Conservation (phyloP, 2,888 invertebrate species). For the Dermolepida albohirtum region DNA sequence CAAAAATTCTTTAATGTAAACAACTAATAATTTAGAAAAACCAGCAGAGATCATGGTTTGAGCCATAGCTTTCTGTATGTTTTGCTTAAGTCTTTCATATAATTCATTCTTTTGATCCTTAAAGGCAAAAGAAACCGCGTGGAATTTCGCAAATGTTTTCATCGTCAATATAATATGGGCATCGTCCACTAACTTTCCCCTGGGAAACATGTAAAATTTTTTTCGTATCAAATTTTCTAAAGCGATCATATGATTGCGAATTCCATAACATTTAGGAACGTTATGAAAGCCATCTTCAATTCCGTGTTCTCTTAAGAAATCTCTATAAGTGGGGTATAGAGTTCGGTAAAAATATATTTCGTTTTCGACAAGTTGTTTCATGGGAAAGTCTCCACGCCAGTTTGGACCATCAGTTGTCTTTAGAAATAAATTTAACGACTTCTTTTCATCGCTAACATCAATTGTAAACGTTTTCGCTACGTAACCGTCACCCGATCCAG, state of each 20-base stretch:
- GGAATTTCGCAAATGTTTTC: conserved; percentile 66
- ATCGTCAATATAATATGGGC: conserved; percentile 59
- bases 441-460: conserved; percentile 4
- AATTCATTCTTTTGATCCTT: conserved; percentile 68
- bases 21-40: background rate
- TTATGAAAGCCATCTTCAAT: conserved; percentile 26
- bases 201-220: conserved; percentile 59
- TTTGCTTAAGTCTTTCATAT: conserved; percentile 60
- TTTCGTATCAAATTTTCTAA: conserved; percentile 59
- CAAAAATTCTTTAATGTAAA: background rate
- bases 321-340: conserved; percentile 13
- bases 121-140: conserved; percentile 72
- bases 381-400: background rate
- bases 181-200: conserved; percentile 61
- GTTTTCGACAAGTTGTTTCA: conserved; percentile 14
- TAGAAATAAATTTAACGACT: conserved; percentile 30
- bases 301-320: conserved; percentile 24
- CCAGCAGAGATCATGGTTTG: background rate
- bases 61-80: conserved; percentile 1
- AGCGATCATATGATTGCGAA: conserved; percentile 58
- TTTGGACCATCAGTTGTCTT: conserved; percentile 9
- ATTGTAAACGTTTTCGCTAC: conserved; percentile 24
- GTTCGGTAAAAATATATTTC: conserved; percentile 23
- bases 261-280: conserved; percentile 40
- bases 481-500: conserved; percentile 38